Evolutionary conservation across 2,113 vertebrate genomes (phyloP), one percentile per base, ranked within the genome.

Genomic region (Amblyornis subalaris): DNA sequence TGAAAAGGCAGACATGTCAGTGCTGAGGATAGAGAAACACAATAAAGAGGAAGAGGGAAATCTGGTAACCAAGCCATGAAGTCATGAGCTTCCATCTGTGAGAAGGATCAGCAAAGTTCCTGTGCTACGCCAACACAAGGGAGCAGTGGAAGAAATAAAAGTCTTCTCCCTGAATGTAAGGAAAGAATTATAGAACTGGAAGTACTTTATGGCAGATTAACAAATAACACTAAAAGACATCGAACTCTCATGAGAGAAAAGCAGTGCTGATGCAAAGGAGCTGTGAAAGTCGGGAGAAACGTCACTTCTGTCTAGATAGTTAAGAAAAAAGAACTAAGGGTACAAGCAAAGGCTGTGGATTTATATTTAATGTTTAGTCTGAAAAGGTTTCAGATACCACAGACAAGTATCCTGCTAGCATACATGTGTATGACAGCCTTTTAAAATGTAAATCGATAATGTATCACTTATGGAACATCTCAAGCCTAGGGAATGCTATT

Each of bases 1-100:
- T 88, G 72, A 33, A 88, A 92, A 88, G 67, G 38, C 91, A 95
- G 92, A 92, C 14, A 75, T 65, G 66, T 54, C 84, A 89, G 71
- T 47, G 33, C 24, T 58, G 65, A 90, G 55, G 47, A 61, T 2
- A 82, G 67, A 84, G 45, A 77, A 7, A 74, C 7, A 23, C 21
- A 86, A 86, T 40, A 44, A 92, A 77, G 85, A 85, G 26, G 15
- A 89, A 89, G 38, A 85, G 28, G 40, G 51, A 86, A 92, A 77
- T 83, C 11, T 65, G 20, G 44, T 75, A 89, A 44, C 65, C 14
- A 69, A 47, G 54, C 6, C 72, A 47, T 65, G 31, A 35, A 72
- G 64, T 55, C 31, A 74, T 35, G 45, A 67, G 31, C 25, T 70
- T 86, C 28, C 15, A 71, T 31, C 23, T 48, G 22, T 65, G 42